These are phyloP conservation scores for Hippasteria phrygiana DNA, from an alignment of 53 echinoderm and acorn worm genomes.

Conservation along the genomic window DNA sequence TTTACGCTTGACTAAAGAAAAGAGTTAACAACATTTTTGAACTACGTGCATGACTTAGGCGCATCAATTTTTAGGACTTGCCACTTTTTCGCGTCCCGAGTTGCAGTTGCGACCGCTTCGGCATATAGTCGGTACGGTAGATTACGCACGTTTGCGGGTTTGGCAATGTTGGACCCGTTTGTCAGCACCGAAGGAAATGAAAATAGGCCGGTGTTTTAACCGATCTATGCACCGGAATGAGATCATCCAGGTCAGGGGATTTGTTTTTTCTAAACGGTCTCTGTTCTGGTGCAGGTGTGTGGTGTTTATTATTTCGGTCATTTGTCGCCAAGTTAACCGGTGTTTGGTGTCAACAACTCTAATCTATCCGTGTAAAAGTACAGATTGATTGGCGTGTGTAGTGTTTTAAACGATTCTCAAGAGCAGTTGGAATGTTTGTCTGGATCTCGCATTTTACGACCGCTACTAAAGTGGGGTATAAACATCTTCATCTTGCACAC, in stretches of 20 bases:
- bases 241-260: neutral
- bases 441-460: neutral
- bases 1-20: too few relatives aligned
- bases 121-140: too few relatives aligned
- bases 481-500: too few relatives aligned
- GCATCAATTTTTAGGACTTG: too few relatives aligned
- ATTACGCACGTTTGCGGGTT: neutral
- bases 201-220: neutral
- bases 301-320: conserved; percentile 21
- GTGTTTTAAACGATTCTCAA: too few relatives aligned
- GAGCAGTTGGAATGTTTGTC: too few relatives aligned
- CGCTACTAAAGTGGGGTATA: neutral
- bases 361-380: neutral
- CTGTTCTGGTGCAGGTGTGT: neutral
- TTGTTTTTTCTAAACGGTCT: conserved; percentile 33
- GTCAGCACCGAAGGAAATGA: conserved; percentile 15
- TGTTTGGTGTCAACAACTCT: neutral
- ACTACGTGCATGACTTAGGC: too few relatives aligned
- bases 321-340: neutral
- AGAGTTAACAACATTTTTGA: too few relatives aligned
- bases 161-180: conserved; percentile 31
- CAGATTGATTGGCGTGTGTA: neutral
- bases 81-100: too few relatives aligned
- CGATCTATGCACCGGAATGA: neutral
- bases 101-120: too few relatives aligned